A percentile compares a stretch with the other conserved stretches of the same genome.
These are phyloP conservation scores for Pluvianellus socialis DNA, from an alignment of 2,113 vertebrate species.

Conservation along the genomic window DNA sequence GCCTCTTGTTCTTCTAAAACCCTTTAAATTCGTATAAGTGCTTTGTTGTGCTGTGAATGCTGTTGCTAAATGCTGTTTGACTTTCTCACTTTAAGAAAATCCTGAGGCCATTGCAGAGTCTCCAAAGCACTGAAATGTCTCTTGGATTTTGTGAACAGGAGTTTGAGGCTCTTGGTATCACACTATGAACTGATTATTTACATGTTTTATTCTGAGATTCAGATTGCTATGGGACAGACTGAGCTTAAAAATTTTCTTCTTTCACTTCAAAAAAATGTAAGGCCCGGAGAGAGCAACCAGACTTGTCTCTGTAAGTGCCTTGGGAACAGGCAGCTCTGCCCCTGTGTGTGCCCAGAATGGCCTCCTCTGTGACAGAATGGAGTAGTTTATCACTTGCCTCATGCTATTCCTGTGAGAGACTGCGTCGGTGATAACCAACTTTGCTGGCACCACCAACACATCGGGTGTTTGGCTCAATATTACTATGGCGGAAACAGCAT, in stretches of 20 bases:
- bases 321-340: accelerated
- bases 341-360: accelerated
- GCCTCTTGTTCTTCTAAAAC: neutral
- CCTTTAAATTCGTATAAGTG: neutral
- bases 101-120: neutral
- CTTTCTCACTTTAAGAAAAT: neutral
- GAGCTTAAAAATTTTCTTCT: neutral
- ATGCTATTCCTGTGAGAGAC: neutral
- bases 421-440: no score
- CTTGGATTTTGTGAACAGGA: neutral
- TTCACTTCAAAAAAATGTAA: neutral
- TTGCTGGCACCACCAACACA: no score
- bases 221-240: neutral
- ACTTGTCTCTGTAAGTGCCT: neutral
- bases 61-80: neutral
- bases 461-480: no score
- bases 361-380: neutral
- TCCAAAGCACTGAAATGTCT: neutral
- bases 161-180: neutral
- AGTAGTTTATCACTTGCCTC: neutral
- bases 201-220: neutral
- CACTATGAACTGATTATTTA: neutral
- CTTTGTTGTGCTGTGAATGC: neutral
- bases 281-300: neutral
- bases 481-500: no score